Evolutionary conservation across 2,113 vertebrate genomes (phyloP), one percentile per base, ranked within the genome.

Genomic region (Paralichthys olivaceus): DNA sequence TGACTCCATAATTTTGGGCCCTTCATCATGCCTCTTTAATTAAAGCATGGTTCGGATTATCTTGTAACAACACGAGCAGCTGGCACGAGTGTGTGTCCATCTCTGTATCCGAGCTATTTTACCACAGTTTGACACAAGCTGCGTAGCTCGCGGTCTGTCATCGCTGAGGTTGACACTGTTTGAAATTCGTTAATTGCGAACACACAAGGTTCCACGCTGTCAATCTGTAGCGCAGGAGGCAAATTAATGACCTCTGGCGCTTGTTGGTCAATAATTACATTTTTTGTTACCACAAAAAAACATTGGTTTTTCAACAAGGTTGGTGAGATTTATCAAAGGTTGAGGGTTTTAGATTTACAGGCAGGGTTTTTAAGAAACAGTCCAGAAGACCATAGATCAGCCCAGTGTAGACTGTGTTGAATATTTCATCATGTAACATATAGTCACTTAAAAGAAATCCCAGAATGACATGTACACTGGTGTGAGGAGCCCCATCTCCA

Each of bases 401-500:
- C 72, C 26, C 47, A 54, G 75, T 22, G 37, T 68, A 70, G 63
- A 76, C 14, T 57, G 22, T 32, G 63, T 47, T 90, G 60, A 90
- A 93, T 89, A 86, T 88, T 93, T 81, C 5, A 94, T 71, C 11
- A 23, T 66, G 64, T 75, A 64, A 77, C 77, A 63, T 84, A 75
- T 73, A 75, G 29, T 72, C 37, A 56, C 72, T 82, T 84, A 58
- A 69, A 67, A 61, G 67, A 67, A 40, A 64, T 23, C 53, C 20
- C 66, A 78, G 70, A 43, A 51, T 86, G 87, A 90, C 86, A 88
- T 85, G 87, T 84, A 90, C 84, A 87, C 20, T 1, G 62, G 93
- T 91, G 92, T 85, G 75, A 87, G 71, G 54, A 79, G 67, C 72
- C 79, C 85, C 91, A 89, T 93, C 84, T 93, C 90, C 74, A 59